A percentile compares a stretch with the other conserved stretches of the same genome.
These are phyloP conservation scores for Cistogaster globosa DNA, from an alignment of 2,888 invertebrate species.

Conservation along the genomic window DNA sequence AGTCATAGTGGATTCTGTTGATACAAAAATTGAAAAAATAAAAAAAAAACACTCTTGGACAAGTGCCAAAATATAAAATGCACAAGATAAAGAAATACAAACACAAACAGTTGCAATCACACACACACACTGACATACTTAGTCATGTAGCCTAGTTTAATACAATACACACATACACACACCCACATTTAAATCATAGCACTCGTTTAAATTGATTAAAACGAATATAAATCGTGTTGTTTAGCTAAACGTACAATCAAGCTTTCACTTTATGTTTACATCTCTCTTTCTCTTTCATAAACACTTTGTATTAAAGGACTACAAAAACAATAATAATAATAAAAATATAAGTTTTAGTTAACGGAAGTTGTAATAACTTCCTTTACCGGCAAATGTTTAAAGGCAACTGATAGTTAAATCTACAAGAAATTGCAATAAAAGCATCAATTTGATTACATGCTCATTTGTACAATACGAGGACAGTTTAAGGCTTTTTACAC, in stretches of 20 bases:
- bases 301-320: too few species aligned
- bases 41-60: constrained; percentile 35
- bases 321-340: neutral
- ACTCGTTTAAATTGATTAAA: neutral
- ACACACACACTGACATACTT: constrained; percentile 7
- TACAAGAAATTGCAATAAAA: constrained; percentile 18
- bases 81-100: constrained; percentile 13
- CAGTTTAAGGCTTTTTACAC: too few species aligned
- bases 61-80: constrained; percentile 51
- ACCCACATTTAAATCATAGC: too few species aligned
- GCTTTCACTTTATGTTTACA: neutral
- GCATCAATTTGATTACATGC: neutral
- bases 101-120: constrained; percentile 15
- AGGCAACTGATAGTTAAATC: constrained; percentile 54
- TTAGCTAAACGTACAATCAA: neutral
- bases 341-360: constrained; percentile 12
- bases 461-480: neutral
- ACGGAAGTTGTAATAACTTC: constrained; percentile 59
- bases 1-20: neutral
- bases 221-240: constrained; percentile 19
- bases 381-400: constrained; percentile 66
- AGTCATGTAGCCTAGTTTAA: neutral
- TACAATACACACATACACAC: neutral
- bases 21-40: neutral
- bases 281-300: neutral